Conservation (phyloP, 2,888 invertebrate species). For the Rutpela maculata region DNA sequence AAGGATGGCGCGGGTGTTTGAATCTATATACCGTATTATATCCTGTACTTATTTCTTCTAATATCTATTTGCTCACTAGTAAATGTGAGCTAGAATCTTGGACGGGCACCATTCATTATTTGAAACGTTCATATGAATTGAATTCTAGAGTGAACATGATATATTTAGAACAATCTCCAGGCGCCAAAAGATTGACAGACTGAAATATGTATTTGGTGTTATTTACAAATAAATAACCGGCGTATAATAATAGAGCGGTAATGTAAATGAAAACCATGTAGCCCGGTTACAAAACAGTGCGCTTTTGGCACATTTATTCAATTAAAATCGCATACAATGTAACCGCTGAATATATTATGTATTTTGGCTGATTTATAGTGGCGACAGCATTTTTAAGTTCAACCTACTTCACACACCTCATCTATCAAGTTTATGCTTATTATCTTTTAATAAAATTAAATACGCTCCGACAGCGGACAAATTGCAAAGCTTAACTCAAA, state of each 20-base stretch:
- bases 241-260: conserved; percentile 35
- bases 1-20: too few relatives aligned
- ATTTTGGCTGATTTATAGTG: not conserved
- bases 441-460: not conserved
- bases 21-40: too few relatives aligned
- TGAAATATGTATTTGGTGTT: conserved; percentile 42
- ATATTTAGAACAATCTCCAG: conserved; percentile 38
- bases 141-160: conserved; percentile 11
- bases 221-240: conserved; percentile 41
- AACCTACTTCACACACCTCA: conserved; percentile 7
- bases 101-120: conserved; percentile 13
- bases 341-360: too few relatives aligned
- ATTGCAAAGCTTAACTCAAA: not conserved
- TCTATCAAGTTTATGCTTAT: not conserved
- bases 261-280: conserved; percentile 27
- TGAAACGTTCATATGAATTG: conserved; percentile 9
- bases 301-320: conserved; percentile 25
- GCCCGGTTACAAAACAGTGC: not conserved
- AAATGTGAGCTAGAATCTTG: not conserved
- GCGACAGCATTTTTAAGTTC: not conserved
- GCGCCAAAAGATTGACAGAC: conserved; percentile 41
- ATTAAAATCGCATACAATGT: not conserved
- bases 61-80: not conserved
- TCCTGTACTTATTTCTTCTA: not conserved
- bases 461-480: not conserved